Percentiles rank a stretch among this genome's conserved stretches.
Evolutionary conservation across 92 coral and sea anemone genomes (phyloP).

Genomic region (Palythoa grandiflora): DNA sequence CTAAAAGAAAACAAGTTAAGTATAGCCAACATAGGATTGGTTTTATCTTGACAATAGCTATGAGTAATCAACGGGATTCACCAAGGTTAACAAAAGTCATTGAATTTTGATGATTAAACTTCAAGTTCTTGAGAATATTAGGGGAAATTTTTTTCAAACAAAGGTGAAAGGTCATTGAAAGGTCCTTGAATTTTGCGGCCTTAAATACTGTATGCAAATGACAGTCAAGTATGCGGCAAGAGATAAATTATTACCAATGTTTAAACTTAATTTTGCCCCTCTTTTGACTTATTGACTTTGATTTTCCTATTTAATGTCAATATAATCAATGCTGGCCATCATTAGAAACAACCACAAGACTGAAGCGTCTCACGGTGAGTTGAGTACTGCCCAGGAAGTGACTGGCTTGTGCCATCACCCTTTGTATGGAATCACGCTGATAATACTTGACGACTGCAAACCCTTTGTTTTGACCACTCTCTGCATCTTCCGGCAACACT

Average conservation of each 20-base stretch:
- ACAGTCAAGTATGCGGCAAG: too few species aligned
- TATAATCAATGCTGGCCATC: not conserved
- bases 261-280: too few species aligned
- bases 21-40: too few species aligned
- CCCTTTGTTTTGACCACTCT: slow-evolving; percentile 24
- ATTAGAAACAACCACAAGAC: not conserved
- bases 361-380: slow-evolving; percentile 29
- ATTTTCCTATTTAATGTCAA: not conserved
- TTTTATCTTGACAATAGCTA: too few species aligned
- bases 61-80: not conserved
- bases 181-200: too few species aligned
- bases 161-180: too few species aligned
- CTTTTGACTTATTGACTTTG: not conserved
- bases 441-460: slow-evolving; percentile 37
- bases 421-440: slow-evolving; percentile 13
- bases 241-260: too few species aligned
- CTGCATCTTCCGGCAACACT: slow-evolving; percentile 22
- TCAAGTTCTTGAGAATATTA: not conserved
- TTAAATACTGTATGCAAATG: too few species aligned
- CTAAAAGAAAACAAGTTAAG: too few species aligned
- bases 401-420: slow-evolving; percentile 27
- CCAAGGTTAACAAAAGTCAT: not conserved
- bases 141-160: too few species aligned
- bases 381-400: not conserved
- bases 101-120: not conserved